phyloP scores from a whole-genome alignment of 2,888 invertebrate species.

The Hirtodrosophila trivittata region DNA sequence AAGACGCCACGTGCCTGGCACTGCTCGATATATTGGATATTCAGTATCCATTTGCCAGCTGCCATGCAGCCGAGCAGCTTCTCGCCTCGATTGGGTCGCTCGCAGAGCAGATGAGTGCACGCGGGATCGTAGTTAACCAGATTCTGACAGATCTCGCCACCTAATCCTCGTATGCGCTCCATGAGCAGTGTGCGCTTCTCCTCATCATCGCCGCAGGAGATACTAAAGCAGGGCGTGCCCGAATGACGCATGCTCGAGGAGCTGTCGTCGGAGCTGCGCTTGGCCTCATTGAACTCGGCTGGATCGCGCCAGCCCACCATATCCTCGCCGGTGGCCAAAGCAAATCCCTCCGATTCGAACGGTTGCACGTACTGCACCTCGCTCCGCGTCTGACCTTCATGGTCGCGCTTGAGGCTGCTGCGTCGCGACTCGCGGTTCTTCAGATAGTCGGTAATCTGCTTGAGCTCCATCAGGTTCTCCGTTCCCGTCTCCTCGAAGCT shows the following conservation, averaged over 20 bases:
- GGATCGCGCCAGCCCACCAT: constrained; percentile 91
- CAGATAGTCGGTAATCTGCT: constrained; percentile 82
- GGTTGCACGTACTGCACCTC: constrained; percentile 77
- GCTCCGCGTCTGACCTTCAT: constrained; percentile 49
- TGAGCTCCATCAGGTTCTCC: constrained; percentile 72
- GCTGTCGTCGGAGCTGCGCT: constrained; percentile 18
- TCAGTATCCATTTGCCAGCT: constrained; percentile 95
- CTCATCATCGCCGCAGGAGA: constrained; percentile 80
- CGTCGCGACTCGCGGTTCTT: constrained; percentile 78
- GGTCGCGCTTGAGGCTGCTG: constrained; percentile 71
- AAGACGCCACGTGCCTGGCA: constrained; percentile 84
- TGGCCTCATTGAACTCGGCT: constrained; percentile 77
- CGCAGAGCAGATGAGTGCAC: constrained; percentile 91
- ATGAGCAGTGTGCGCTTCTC: constrained; percentile 69
- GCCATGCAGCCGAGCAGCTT: constrained; percentile 94
- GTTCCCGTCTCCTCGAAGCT: constrained; percentile 77
- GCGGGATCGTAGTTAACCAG: constrained; percentile 85
- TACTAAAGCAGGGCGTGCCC: constrained; percentile 81
- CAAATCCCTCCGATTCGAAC: constrained; percentile 81
- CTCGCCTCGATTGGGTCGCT: constrained; percentile 91
- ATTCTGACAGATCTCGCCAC: constrained; percentile 81
- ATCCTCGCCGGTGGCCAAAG: constrained; percentile 84
- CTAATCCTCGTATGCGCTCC: constrained; percentile 67
- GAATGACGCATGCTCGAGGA: constrained; percentile 69
- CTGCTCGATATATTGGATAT: constrained; percentile 89